phyloP scores from a whole-genome alignment of 2,797 vertebrate species.

The Hydrophis major region DNA sequence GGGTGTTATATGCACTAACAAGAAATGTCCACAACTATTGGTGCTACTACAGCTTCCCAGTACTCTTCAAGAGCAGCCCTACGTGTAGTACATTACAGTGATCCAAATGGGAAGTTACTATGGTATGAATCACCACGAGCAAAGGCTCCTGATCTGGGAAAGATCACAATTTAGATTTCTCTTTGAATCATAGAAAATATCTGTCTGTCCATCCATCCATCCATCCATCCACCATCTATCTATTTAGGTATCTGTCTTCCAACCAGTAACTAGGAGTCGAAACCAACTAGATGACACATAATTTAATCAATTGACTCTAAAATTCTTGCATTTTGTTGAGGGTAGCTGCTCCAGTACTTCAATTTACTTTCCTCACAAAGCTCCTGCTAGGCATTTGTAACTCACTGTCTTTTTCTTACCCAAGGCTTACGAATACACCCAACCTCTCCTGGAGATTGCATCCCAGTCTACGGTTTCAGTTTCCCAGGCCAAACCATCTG shows the following conservation, averaged over 20 bases:
- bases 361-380: neutral
- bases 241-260: neutral
- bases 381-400: neutral
- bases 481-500: conserved; percentile 6
- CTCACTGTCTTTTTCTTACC: too few species aligned
- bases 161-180: neutral
- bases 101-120: neutral
- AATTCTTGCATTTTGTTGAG: neutral
- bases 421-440: neutral
- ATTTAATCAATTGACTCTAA: neutral
- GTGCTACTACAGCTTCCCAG: neutral
- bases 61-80: neutral
- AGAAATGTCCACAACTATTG: neutral
- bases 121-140: neutral
- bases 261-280: neutral
- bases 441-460: neutral
- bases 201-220: rapidly evolving
- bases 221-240: neutral
- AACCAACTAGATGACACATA: neutral
- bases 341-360: neutral
- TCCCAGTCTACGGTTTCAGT: conserved; percentile 14
- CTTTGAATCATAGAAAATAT: neutral
- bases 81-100: neutral
- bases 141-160: neutral
- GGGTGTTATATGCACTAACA: neutral